Base-by-base conservation (phyloP, 2,888 invertebrate species). In the Corbicula japonica region DNA sequence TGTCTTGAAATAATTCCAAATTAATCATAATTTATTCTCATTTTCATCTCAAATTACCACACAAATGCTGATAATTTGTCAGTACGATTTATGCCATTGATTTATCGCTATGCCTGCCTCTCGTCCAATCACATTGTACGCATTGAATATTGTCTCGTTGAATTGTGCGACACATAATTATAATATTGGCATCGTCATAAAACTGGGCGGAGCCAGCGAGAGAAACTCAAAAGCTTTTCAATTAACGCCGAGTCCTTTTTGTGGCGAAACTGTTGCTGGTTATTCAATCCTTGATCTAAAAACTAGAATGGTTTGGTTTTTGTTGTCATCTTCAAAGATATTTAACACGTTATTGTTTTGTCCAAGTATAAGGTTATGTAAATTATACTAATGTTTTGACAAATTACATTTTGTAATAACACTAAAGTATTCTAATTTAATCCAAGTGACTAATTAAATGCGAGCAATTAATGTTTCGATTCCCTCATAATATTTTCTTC, bases 11-110 rank as follows among this genome's bases (percentile, higher is more conserved):
- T 72, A 72, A 69, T 76, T 76, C 76, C 76, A 60, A 73, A 80
- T 80, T 72, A 76, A 72, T 76, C 80, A 76, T 80, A 80, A 80
- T 80, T 80, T 80, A 76, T 80, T 72, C 80, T 65, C 80, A 54
- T 54, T 66, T 66, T 66, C 63, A 38, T 52, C 30, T 66, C 50
- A 34, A 48, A 41, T 66, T 38, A 52, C 41, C 34, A 26, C 30
- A 54, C 18, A 26, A n/a, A 26, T 15, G 34, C 52, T 21, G 54
- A 66, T 66, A 66, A 54, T 58, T 50, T 54, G 66, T 54, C 66
- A 66, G 52, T 54, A 41, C 52, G 41, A 41, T 41, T 15, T 8
- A n/a, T 21, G 8, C 41, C 23, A 8, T 21, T 66, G 66, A 66
- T 66, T 66, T 66, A 66, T 66, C 54, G 44, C n/a, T 41, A 12